Evolutionary conservation across 2,113 vertebrate genomes (phyloP), one percentile per base, ranked within the genome.

Genomic region (Symphodus melops): DNA sequence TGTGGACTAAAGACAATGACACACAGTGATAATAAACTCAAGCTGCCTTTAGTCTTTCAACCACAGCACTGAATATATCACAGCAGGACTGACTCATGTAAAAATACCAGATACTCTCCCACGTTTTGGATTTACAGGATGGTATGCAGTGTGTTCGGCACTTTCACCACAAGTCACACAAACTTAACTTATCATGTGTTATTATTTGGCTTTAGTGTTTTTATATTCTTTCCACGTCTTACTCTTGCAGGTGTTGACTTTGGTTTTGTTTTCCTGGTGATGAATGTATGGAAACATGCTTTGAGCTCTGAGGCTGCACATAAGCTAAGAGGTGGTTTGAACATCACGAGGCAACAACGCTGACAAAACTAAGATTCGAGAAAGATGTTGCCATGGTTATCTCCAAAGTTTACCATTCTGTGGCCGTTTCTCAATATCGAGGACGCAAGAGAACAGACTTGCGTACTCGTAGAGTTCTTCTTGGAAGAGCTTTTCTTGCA

Each of bases 11-110:
- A 55, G 16, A 9, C 28, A 66, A 49, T 1, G 5, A 49, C 51
- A 53, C 57, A 9, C 20, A 16, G 16, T 20, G 41, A 25, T 54
- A 51, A 42, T 36, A 14, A 13, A 49, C 44, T 36, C 0, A 73
- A 63, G 10, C 42, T 3, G 6, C 25, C 39, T 75, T 71, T 36
- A 8, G 42, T 73, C 1, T 36, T 62, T 54, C 48, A 74, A 63
- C 21, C n/a, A 56, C 16, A 44, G 46, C 49, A 58, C 49, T 54
- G 14, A 51, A 25, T 21, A 46, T 20, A 2, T 46, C 39, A 12
- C 55, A 57, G 19, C 1, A 8, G 36, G 53, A 48, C 37, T 48
- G 46, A 48, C 7, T 7, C 7, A 48, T 46, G 46, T 48, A 19
- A 7, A 48, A 19, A 17, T 17, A 8, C 2, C 4, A 17, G 17